Base-by-base conservation (phyloP, 2,888 invertebrate genomes). In the Netelia melanura region DNA sequence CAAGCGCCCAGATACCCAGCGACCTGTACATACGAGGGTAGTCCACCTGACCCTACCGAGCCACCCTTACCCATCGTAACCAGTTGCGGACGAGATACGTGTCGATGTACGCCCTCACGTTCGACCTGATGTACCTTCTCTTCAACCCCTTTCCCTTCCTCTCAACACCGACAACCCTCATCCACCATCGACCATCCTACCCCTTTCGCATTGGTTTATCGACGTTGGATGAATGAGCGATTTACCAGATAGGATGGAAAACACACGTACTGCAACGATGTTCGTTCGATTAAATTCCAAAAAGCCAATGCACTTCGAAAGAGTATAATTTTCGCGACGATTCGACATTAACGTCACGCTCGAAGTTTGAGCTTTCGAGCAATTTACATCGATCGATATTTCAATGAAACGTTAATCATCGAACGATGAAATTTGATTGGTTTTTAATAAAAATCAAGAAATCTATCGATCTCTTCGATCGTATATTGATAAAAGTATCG, bases 261-360 rank as follows among this genome's bases (percentile, higher is more conserved):
- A 65, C n/a, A 62, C 72, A 72, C 72, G 81, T 71, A 52, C 65
- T 44, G 76, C 52, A 76, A 81, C 71, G 76, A 77, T 72, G 76
- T 81, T 71, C 72, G 80, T 72, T 81, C 77, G 67, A 84, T 84
- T 84, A 77, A 84, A 84, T 77, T 84, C 67, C 65, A 86, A 85
- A 86, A 85, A 86, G 86, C 83, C 81, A 81, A 52, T 70, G 38
- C 74, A 81, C 81, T 83, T 79, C 74, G 74, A 64, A 25, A 14
- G 74, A 81, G 65, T 77, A 84, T 54, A 61, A 54, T 81, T 81
- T 61, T 54, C 38, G 76, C 62, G 58, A 62, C 65, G 10, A 76
- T 72, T 72, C 44, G 54, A 64, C 76, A 30, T 68, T 70, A 72
- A 72, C 62, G 38, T 43, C 30, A 30, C 8, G n/a, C 3, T 58